phyloP scores from a whole-genome alignment of 2,888 invertebrate species.

The Anarsia innoxiella region DNA sequence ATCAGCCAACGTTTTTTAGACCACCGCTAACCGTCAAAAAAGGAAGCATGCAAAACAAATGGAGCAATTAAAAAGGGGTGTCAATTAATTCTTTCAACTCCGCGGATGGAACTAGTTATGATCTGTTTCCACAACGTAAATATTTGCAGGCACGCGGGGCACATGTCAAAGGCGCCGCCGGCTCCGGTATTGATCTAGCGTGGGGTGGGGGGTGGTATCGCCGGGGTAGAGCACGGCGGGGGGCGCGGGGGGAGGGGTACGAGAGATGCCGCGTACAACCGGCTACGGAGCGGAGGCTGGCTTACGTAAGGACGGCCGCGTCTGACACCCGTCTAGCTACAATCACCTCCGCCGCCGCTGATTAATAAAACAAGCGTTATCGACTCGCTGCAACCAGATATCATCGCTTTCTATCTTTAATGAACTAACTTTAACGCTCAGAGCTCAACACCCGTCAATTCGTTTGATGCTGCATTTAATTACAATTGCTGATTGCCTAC shows the following conservation, averaged over 20 bases:
- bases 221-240: conserved; percentile 15
- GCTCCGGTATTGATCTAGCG: conserved; percentile 71
- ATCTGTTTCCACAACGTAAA: conserved; percentile 71
- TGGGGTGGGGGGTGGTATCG: conserved; percentile 24
- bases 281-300: conserved; percentile 54
- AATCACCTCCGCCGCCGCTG: conserved; percentile 35
- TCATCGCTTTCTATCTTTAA: conserved; percentile 42
- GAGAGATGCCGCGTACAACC: conserved; percentile 41
- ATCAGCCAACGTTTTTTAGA: too few relatives aligned
- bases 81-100: conserved; percentile 36
- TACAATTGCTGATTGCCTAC: too few relatives aligned
- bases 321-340: conserved; percentile 64
- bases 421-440: conserved; percentile 36
- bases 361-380: conserved; percentile 66
- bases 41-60: neutral
- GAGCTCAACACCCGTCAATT: conserved; percentile 13
- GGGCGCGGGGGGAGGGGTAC: conserved; percentile 17
- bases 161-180: conserved; percentile 73
- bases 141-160: conserved; percentile 69
- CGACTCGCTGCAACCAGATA: conserved; percentile 48
- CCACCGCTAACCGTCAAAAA: conserved; percentile 3
- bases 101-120: conserved; percentile 62
- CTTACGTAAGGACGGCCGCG: conserved; percentile 67
- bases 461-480: conserved; percentile 18
- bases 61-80: conserved; percentile 12